Percentiles rank a stretch among this genome's conserved stretches.
These are phyloP conservation scores for Oreortyx pictus DNA, from an alignment of 2,797 vertebrate genomes.

Conservation along the genomic window DNA sequence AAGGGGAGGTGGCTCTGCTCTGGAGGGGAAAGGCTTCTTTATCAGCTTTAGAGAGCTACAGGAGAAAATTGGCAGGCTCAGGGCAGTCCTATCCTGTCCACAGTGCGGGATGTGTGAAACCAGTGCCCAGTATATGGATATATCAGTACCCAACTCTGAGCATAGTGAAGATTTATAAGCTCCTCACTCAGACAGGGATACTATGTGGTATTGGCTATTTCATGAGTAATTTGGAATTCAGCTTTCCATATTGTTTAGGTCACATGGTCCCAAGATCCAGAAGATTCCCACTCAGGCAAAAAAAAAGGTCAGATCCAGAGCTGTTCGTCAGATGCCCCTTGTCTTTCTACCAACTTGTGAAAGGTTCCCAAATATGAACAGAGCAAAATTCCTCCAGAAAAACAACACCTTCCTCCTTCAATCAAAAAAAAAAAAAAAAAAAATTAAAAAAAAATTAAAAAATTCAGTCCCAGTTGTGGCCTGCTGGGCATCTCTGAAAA, in stretches of 20 bases:
- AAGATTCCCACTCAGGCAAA: background rate
- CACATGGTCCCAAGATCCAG: background rate
- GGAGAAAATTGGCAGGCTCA: background rate
- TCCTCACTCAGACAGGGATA: background rate
- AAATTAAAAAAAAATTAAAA: too few relatives aligned
- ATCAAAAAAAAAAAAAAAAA: background rate
- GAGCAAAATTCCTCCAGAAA: background rate
- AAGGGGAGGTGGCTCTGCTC: background rate
- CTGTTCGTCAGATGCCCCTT: background rate
- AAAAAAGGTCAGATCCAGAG: background rate
- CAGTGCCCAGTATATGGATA: background rate
- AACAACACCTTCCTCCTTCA: background rate
- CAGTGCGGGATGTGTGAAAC: background rate
- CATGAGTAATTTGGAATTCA: background rate
- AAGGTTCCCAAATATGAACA: background rate
- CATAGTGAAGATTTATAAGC: background rate
- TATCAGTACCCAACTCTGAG: background rate
- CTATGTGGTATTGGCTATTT: background rate
- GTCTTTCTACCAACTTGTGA: fast-evolving
- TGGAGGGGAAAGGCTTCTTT: background rate
- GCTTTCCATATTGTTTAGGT: background rate
- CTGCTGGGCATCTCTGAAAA: constrained; percentile 25
- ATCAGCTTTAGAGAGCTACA: background rate
- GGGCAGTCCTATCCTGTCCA: background rate
- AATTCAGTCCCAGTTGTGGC: background rate